A percentile compares a stretch with the other conserved stretches of the same genome.
Evolutionary conservation across 2,797 vertebrate genomes (phyloP).

Genomic region (Betta splendens): DNA sequence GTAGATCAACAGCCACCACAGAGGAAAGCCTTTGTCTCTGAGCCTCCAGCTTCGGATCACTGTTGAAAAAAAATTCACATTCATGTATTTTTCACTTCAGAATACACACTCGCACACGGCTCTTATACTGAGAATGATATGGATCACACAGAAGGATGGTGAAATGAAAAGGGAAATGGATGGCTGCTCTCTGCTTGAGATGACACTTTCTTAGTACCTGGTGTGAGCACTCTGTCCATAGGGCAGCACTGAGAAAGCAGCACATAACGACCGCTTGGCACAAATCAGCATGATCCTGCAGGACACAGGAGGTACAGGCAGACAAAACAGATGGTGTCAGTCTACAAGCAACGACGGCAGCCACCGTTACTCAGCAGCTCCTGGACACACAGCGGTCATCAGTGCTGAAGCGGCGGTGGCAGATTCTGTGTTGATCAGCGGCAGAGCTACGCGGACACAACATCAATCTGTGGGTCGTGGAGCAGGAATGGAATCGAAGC

Average conservation of each 20-base stretch:
- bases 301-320: slow-evolving; percentile 79
- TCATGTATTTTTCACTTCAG: slow-evolving; percentile 16
- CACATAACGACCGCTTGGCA: slow-evolving; percentile 94
- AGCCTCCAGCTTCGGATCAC: slow-evolving; percentile 89
- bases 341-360: slow-evolving; percentile 48
- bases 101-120: not conserved
- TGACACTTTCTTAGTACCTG: slow-evolving; percentile 83
- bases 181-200: slow-evolving; percentile 55
- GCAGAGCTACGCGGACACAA: slow-evolving; percentile 7
- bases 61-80: slow-evolving; percentile 66
- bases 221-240: slow-evolving; percentile 91
- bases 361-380: slow-evolving; percentile 23
- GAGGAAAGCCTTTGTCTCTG: slow-evolving; percentile 93
- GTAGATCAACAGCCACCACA: slow-evolving; percentile 85
- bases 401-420: slow-evolving; percentile 12
- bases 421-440: not conserved
- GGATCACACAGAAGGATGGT: slow-evolving; percentile 37
- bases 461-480: slow-evolving; percentile 8
- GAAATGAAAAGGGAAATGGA: slow-evolving; percentile 47
- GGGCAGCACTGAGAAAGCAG: slow-evolving; percentile 95
- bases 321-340: slow-evolving; percentile 77
- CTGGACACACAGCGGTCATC: slow-evolving; percentile 5
- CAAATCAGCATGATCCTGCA: slow-evolving; percentile 97
- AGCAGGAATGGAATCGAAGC: slow-evolving; percentile 2
- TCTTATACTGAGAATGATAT: slow-evolving; percentile 29